phyloP scores from a whole-genome alignment of 2,113 vertebrate genomes.

The Equus quagga region DNA sequence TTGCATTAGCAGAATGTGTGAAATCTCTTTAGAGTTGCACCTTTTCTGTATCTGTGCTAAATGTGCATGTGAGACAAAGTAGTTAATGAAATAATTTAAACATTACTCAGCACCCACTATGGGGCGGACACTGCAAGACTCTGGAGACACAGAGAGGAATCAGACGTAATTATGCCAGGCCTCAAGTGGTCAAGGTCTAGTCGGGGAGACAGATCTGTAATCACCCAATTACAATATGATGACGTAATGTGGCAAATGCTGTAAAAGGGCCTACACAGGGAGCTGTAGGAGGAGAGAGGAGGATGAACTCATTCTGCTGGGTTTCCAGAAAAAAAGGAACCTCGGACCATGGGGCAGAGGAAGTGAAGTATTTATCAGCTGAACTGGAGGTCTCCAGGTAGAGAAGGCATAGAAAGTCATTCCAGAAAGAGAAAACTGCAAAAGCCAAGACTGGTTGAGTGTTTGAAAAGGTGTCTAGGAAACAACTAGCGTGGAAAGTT shows the following conservation, averaged over 20 bases:
- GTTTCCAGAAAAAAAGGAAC: neutral
- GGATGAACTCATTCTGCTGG: neutral
- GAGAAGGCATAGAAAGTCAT: neutral
- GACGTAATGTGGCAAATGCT: neutral
- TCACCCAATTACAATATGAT: neutral
- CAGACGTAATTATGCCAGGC: slow-evolving; percentile 3
- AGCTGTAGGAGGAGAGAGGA: neutral
- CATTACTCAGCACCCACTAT: slow-evolving; percentile 6
- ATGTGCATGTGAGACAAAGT: neutral
- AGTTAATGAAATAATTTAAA: slow-evolving; percentile 54
- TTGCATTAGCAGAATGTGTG: neutral
- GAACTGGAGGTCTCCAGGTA: neutral
- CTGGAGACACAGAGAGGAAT: neutral
- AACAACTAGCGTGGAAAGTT: neutral
- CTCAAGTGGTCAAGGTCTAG: neutral
- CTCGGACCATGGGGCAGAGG: neutral
- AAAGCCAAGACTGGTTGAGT: neutral
- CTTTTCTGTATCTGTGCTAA: slow-evolving; percentile 21
- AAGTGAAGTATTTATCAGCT: neutral
- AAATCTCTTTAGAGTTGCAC: neutral
- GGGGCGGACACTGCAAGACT: neutral
- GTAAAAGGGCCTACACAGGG: neutral
- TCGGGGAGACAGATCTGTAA: neutral
- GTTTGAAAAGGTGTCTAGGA: neutral
- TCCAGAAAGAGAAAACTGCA: neutral